Base-by-base conservation (phyloP, 1,140 invertebrate species). In the Nasonia vitripennis region DNA sequence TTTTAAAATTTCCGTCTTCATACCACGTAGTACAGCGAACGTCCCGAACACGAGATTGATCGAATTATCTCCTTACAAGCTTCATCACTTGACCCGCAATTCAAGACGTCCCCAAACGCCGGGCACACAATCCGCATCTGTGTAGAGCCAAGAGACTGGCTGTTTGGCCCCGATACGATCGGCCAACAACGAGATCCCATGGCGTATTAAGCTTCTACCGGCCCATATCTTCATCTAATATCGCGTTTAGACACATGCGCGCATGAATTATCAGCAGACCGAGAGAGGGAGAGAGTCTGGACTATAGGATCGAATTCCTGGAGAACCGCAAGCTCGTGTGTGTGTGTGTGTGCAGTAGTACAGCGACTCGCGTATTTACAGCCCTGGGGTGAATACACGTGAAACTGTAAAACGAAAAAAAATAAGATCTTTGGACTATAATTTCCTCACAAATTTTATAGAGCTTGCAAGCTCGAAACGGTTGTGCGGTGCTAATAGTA, bases 401-500 rank as follows among this genome's bases (percentile, higher is more conserved):
- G 51, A 51, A 27, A 27, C 27, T 27, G 27, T 70, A 70, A 10
- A 10, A 12, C 48, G 12, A 62, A 71, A 71, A 31, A 34, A 31
- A 71, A 11, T 0, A 7, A 20, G 55, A 62, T 20, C 20, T n/a
- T 27, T 0, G 55, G 7, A 62, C 31, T 62, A 6, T 41, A 41
- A 77, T 77, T 41, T 41, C 51, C 55, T 62, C 55, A 6, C 20
- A 62, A 62, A 62, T 6, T 62, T n/a, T 62, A 5, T 2, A 62
- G 55, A 5, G 55, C 6, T 37, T 37, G 20, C 10, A 45, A 45
- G 55, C 55, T 17, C 20, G 10, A 3, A 51, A 51, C 20, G 20
- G 37, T 23, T 77, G 23, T 74, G 34, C 20, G 73, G 34, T 41
- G n/a, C 31, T 77, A 68, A 81, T 48, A 5, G 74, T n/a, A 83